Conservation (phyloP, 2,797 vertebrate genomes). For the Acridotheres tristis region DNA sequence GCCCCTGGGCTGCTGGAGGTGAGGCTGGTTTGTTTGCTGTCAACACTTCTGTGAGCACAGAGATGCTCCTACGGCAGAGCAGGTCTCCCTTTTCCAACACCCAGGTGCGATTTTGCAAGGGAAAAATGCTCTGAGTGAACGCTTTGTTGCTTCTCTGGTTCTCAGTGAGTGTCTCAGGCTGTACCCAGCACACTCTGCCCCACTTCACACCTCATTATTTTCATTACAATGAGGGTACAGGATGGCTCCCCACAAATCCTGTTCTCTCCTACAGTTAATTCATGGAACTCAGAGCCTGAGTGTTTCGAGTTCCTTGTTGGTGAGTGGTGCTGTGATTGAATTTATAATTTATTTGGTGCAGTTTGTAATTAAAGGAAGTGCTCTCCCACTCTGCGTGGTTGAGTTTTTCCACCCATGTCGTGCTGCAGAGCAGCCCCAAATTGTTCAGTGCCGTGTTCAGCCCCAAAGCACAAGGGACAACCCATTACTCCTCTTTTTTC, state of each 20-base stretch:
- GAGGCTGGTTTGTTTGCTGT: background rate
- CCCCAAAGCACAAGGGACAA: background rate
- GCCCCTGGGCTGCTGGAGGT: background rate
- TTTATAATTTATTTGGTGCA: slow-evolving; percentile 30
- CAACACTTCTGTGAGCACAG: background rate
- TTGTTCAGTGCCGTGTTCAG: background rate
- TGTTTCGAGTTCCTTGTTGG: background rate
- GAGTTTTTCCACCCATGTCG: background rate
- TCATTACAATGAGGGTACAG: background rate
- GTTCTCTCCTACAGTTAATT: slow-evolving; percentile 9
- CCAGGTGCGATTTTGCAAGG: background rate
- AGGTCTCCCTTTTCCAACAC: background rate
- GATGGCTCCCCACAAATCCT: slow-evolving; percentile 1
- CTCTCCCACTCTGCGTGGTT: background rate
- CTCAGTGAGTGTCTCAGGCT: background rate
- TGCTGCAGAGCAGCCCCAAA: background rate
- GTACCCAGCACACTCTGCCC: background rate
- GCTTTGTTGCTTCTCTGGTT: background rate
- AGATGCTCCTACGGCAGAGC: background rate
- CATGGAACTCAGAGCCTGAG: slow-evolving; percentile 3
- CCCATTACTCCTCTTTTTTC: background rate
- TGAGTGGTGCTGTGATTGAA: background rate
- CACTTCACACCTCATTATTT: background rate
- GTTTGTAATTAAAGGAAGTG: slow-evolving; percentile 33
- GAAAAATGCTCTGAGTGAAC: background rate